Base-by-base conservation (phyloP, 2,797 vertebrate species). In the Poecilia picta region DNA sequence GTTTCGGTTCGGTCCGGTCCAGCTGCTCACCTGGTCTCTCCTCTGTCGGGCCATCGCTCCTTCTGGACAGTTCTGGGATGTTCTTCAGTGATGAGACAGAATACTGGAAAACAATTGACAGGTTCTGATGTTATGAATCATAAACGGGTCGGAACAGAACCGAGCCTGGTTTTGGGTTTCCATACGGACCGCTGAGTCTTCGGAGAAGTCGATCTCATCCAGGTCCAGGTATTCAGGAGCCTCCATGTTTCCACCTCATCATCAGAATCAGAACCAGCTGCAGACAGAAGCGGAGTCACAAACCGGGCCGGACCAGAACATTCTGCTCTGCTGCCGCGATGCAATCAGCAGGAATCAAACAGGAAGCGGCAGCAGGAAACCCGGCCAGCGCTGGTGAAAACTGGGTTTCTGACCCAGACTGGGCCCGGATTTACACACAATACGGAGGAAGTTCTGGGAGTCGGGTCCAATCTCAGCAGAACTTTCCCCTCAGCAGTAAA, bases 171-270 rank as follows among this genome's bases (percentile, higher is more conserved):
- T 28, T 25, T 43, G 36, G 15, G n/a, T 45, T 0, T 36, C 25
- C 41, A 25, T 45, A 97, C 98, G 97, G 93, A 99, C 98, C 91
- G 95, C 97, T 92, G 97, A 95, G 86, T 99, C 98, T 92, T 99
- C 98, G 68, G 96, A 97, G 93, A 99, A 99, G 96, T 99, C 98
- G 85, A 99, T 99, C 96, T 99, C 98, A 91, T 99, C 98, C 95
- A 99, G 96, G 95, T 99, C 98, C 94, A 99, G 96, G 91, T 99
- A 99, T 90, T 99, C 98, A 96, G 98, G 98, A 93, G 96, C 97
- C 95, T 99, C 98, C 98, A 99, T 99, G 93, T 96, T 97, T 96
- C 94, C 94, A 91, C 95, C 91, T 72, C 95, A 96, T 96, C 93
- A 90, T 96, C 92, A 55, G 86, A 77, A 76, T 77, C 68, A 66